These are phyloP conservation scores for Varanus komodoensis DNA, from an alignment of 2,113 vertebrate genomes.

Conservation along the genomic window DNA sequence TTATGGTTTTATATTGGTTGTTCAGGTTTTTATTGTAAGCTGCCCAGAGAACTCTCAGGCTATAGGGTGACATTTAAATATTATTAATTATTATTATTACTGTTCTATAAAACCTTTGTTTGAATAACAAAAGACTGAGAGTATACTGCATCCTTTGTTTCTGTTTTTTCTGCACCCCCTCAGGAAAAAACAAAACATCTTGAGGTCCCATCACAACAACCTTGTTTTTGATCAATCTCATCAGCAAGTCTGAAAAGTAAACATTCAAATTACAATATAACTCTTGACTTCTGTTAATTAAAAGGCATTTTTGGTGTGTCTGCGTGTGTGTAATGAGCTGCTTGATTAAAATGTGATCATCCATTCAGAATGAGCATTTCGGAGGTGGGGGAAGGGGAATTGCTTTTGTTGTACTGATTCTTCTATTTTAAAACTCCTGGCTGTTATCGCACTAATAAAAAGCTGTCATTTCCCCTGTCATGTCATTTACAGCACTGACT, in stretches of 20 bases:
- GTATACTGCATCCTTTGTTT: background rate
- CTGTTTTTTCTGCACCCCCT: background rate
- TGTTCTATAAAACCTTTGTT: background rate
- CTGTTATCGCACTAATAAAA: conserved; percentile 74
- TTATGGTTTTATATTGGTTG: too few relatives aligned
- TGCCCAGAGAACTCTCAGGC: too few relatives aligned
- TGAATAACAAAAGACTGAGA: background rate
- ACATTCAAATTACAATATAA: conserved; percentile 73
- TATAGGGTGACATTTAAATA: too few relatives aligned
- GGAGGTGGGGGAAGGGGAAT: conserved; percentile 48
- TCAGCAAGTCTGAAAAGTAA: conserved; percentile 54
- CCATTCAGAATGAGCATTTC: conserved; percentile 79
- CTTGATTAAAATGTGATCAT: conserved; percentile 82
- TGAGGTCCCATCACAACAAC: background rate
- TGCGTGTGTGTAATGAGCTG: conserved; percentile 60
- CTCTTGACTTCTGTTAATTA: conserved; percentile 80
- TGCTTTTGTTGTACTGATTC: conserved; percentile 79
- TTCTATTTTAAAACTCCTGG: conserved; percentile 78
- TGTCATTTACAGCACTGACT: conserved; percentile 57
- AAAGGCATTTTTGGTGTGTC: conserved; percentile 65
- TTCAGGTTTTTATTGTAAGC: too few relatives aligned
- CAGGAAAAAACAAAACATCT: background rate
- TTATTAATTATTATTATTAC: background rate
- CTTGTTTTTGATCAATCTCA: conserved; percentile 52
- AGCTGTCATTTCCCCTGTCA: conserved; percentile 75